Evolutionary conservation across 2,797 vertebrate species (phyloP).

Genomic region (Monodelphis domestica): DNA sequence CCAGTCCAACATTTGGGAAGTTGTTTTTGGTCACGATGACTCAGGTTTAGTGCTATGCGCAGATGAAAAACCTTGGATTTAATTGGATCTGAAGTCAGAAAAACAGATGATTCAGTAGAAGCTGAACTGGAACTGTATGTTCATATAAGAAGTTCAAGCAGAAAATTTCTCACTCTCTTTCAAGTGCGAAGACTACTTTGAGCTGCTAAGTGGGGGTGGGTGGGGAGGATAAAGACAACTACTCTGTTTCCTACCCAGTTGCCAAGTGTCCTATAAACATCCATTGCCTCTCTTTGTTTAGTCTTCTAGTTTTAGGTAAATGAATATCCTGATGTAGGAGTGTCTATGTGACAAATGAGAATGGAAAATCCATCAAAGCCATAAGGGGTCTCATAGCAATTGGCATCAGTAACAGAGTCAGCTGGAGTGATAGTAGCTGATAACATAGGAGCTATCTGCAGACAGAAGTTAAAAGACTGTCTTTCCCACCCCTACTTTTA

Average conservation of each 20-base stretch:
- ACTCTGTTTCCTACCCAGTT: neutral
- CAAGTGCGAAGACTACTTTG: neutral
- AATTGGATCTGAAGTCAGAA: neutral
- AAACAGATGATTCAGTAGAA: neutral
- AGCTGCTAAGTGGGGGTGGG: neutral
- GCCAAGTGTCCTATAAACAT: neutral
- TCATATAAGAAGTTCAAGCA: neutral
- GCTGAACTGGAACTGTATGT: neutral
- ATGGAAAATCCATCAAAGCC: neutral
- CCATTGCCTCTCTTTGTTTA: neutral
- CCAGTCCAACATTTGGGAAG: neutral
- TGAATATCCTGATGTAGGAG: neutral
- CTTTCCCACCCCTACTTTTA: neutral
- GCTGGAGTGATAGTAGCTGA: neutral
- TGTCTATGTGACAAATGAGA: neutral
- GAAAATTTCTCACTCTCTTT: neutral
- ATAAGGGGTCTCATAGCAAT: neutral
- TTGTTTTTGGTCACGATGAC: neutral
- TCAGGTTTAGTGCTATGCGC: neutral
- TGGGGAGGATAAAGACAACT: neutral
- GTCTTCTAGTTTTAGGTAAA: neutral
- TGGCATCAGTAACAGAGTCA: neutral
- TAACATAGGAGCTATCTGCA: neutral
- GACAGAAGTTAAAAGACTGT: neutral
- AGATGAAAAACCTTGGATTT: neutral